Conservation (phyloP, 1,140 invertebrate species). For the Lysiphlebus fabarum region DNA sequence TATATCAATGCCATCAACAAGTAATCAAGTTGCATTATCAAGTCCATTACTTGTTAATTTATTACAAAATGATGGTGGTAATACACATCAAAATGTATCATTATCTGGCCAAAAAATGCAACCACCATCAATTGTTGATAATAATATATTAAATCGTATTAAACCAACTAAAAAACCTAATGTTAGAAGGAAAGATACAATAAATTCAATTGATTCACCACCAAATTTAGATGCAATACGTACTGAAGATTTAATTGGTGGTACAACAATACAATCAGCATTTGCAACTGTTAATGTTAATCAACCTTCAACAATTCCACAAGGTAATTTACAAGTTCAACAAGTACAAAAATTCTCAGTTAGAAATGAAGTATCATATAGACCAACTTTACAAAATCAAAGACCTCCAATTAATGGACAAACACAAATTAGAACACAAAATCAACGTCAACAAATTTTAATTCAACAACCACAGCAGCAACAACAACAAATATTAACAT, state of each 20-base stretch:
- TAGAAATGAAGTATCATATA: conserved; percentile 44
- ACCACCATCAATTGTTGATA: conserved; percentile 53
- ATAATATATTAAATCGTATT: conserved; percentile 51
- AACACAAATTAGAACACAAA: conserved; percentile 40
- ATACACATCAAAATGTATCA: conserved; percentile 51
- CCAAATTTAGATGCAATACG: conserved; percentile 47
- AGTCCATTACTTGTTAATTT: conserved; percentile 90
- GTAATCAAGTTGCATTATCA: conserved; percentile 68
- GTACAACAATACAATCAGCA: conserved; percentile 37
- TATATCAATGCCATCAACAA: conserved; percentile 34
- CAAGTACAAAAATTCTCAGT: conserved; percentile 50
- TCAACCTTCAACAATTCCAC: conserved; percentile 50
- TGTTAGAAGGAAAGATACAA: conserved; percentile 48
- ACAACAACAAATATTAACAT: conserved; percentile 19
- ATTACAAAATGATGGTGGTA: conserved; percentile 77
- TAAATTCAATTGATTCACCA: conserved; percentile 34
- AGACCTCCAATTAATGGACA: conserved; percentile 49
- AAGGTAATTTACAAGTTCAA: conserved; percentile 45
- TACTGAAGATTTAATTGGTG: conserved; percentile 47
- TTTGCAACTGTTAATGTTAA: conserved; percentile 48
- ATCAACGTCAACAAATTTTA: conserved; percentile 41
- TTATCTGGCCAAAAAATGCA: conserved; percentile 50
- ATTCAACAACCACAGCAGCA: conserved; percentile 34
- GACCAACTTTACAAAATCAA: conserved; percentile 31
- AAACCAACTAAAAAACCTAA: conserved; percentile 51